Evolutionary conservation across 2,888 invertebrate species (phyloP).

Genomic region (Xestobium rufovillosum): DNA sequence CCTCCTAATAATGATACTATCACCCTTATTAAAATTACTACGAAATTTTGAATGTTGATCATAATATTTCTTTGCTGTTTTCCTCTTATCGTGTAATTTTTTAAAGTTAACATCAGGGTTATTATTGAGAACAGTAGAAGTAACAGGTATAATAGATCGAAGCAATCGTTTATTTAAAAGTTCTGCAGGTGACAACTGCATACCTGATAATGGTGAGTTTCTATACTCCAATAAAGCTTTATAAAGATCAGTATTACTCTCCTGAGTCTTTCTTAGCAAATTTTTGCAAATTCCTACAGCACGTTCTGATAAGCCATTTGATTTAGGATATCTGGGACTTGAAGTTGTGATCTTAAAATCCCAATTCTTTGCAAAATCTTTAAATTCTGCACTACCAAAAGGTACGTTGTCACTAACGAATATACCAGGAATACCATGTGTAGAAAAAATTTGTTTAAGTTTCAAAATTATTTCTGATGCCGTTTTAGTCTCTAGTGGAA

Average conservation of each 20-base stretch:
- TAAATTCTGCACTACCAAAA: slow-evolving; percentile 18
- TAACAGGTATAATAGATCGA: too few relatives aligned
- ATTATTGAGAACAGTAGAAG: too few relatives aligned
- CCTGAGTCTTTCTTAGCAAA: slow-evolving; percentile 21
- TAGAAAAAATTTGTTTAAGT: slow-evolving; percentile 21
- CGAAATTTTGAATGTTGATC: not conserved
- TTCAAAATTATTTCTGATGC: slow-evolving; percentile 15
- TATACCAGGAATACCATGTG: slow-evolving; percentile 20
- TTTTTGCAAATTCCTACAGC: slow-evolving; percentile 20
- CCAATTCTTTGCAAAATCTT: slow-evolving; percentile 20
- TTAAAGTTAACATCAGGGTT: too few relatives aligned
- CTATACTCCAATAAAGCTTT: too few relatives aligned
- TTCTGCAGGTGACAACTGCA: too few relatives aligned
- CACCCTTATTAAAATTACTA: not conserved
- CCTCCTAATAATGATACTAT: slow-evolving; percentile 14
- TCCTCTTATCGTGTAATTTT: too few relatives aligned
- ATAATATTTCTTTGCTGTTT: too few relatives aligned
- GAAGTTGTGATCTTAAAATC: slow-evolving; percentile 20
- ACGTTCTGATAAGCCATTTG: slow-evolving; percentile 25
- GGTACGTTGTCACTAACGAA: slow-evolving; percentile 25
- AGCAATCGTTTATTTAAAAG: too few relatives aligned
- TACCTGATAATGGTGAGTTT: too few relatives aligned
- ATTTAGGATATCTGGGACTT: slow-evolving; percentile 21
- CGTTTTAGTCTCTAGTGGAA: slow-evolving; percentile 13
- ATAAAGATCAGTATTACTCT: too few relatives aligned